These are phyloP conservation scores for Neotoma lepida DNA, from an alignment of 2,113 vertebrate genomes.

Conservation along the genomic window DNA sequence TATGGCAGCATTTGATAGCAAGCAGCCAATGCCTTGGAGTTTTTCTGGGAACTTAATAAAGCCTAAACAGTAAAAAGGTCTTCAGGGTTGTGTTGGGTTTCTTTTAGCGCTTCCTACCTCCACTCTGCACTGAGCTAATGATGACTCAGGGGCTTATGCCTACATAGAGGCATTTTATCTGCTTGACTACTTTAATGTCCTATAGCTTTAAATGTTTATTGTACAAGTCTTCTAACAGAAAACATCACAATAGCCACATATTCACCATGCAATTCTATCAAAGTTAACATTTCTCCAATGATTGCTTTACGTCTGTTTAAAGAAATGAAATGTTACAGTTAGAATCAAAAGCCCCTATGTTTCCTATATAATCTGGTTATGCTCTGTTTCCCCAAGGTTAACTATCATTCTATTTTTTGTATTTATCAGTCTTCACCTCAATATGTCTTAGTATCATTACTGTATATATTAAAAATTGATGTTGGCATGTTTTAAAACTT, in stretches of 20 bases:
- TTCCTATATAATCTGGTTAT: constrained; percentile 48
- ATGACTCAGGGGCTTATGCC: constrained; percentile 45
- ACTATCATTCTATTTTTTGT: constrained; percentile 24
- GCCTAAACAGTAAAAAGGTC: constrained; percentile 31
- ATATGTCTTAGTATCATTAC: constrained; percentile 42
- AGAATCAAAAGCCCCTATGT: neutral
- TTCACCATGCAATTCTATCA: constrained; percentile 14
- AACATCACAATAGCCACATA: neutral
- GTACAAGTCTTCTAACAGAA: constrained; percentile 37
- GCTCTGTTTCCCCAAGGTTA: neutral
- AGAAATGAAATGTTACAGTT: constrained; percentile 58
- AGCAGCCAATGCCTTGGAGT: constrained; percentile 30
- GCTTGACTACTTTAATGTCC: constrained; percentile 56
- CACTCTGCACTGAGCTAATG: constrained; percentile 2
- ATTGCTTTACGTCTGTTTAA: constrained; percentile 56
- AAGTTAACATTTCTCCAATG: constrained; percentile 37
- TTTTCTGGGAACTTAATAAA: constrained; percentile 57
- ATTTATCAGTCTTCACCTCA: constrained; percentile 14
- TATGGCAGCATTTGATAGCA: constrained; percentile 60
- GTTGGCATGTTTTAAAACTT: constrained; percentile 31
- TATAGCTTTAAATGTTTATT: constrained; percentile 61
- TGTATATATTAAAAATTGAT: constrained; percentile 39
- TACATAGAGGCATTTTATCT: constrained; percentile 48
- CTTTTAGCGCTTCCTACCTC: constrained; percentile 31
- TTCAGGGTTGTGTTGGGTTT: constrained; percentile 39